Evolutionary conservation across 2,888 invertebrate species (phyloP).

Genomic region (Tethea ocularis): DNA sequence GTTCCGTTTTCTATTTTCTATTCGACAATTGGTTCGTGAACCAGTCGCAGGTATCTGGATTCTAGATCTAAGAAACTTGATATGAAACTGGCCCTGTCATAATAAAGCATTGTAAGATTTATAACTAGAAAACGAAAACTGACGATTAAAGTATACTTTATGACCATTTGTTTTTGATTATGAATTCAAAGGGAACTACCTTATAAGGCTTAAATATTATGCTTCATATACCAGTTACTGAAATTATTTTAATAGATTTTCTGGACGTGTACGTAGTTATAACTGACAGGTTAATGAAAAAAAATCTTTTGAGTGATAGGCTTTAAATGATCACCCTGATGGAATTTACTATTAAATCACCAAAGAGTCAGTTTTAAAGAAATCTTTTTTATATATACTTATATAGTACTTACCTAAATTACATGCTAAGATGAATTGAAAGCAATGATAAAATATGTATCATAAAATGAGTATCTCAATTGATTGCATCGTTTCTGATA

Average conservation of each 20-base stretch:
- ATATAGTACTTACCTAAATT: too few relatives aligned
- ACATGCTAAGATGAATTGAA: not conserved
- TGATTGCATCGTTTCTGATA: not conserved
- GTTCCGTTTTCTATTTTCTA: conserved; percentile 36
- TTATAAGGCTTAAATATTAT: not conserved
- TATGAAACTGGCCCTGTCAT: not conserved
- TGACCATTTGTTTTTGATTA: not conserved
- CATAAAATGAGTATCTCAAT: not conserved
- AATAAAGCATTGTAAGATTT: not conserved
- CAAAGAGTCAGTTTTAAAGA: too few relatives aligned
- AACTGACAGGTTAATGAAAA: too few relatives aligned
- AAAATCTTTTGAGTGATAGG: too few relatives aligned
- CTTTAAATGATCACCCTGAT: too few relatives aligned
- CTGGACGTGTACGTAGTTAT: too few relatives aligned
- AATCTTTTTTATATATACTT: too few relatives aligned
- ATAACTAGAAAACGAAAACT: not conserved
- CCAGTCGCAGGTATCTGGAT: conserved; percentile 19
- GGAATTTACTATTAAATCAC: too few relatives aligned
- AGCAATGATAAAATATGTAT: not conserved
- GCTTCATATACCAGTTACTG: not conserved
- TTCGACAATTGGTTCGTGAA: conserved; percentile 24
- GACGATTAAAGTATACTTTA: not conserved
- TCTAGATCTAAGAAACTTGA: conserved; percentile 1
- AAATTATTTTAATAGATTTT: too few relatives aligned
- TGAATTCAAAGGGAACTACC: not conserved